Percentiles rank a stretch among this genome's conserved stretches.
These are phyloP conservation scores for Hyppa rectilinea DNA, from an alignment of 2,888 invertebrate genomes.

Conservation along the genomic window DNA sequence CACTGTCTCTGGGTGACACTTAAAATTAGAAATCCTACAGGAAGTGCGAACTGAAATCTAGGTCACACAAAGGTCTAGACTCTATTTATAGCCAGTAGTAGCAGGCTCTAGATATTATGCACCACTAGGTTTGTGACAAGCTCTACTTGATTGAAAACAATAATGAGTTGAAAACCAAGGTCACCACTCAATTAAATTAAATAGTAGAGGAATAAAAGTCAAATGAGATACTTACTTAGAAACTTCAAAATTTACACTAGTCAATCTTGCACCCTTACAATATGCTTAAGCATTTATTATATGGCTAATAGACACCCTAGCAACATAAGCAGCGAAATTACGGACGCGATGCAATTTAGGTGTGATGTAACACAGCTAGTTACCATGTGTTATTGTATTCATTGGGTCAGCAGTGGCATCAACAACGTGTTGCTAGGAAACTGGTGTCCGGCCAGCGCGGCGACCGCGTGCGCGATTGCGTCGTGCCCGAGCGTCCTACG, in stretches of 20 bases:
- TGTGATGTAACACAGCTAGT: conserved; percentile 87
- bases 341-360: conserved; percentile 73
- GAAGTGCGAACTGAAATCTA: conserved; percentile 81
- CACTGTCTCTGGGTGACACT: conserved; percentile 80
- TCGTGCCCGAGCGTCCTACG: conserved; percentile 76
- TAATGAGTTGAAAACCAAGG: conserved; percentile 46
- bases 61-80: conserved; percentile 83
- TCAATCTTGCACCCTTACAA: conserved; percentile 47
- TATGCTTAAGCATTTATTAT: conserved; percentile 73
- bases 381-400: conserved; percentile 89
- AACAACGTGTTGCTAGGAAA: conserved; percentile 91
- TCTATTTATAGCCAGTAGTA: conserved; percentile 73
- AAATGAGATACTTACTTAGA: conserved; percentile 68
- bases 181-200: conserved; percentile 33
- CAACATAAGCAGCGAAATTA: conserved; percentile 79
- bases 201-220: conserved; percentile 26
- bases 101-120: conserved; percentile 50
- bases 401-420: conserved; percentile 87
- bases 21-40: conserved; percentile 84
- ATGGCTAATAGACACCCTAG: conserved; percentile 78
- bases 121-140: conserved; percentile 30
- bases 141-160: conserved; percentile 33
- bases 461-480: conserved; percentile 78
- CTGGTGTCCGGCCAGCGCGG: conserved; percentile 79
- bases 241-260: conserved; percentile 54